Conservation (phyloP, 2,888 invertebrate genomes). For the Tuta absoluta region DNA sequence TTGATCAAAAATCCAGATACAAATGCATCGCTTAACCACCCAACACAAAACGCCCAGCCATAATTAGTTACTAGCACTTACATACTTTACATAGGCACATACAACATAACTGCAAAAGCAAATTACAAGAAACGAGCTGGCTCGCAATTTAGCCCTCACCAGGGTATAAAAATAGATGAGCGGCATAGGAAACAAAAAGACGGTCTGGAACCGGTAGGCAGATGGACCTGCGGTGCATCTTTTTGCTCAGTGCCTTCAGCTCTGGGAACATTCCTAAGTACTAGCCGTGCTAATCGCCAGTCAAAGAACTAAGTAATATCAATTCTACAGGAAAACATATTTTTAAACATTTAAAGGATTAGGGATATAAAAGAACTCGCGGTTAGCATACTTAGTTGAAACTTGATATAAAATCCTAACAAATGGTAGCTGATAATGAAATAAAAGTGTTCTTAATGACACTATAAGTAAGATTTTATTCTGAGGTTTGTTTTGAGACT, state of each 20-base stretch:
- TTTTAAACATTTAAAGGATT: not conserved
- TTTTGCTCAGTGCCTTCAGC: constrained; percentile 53
- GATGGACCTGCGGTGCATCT: constrained; percentile 53
- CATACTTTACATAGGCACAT: constrained; percentile 23
- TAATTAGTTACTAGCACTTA: constrained; percentile 39
- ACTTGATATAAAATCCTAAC: too few species aligned
- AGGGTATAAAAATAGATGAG: constrained; percentile 63
- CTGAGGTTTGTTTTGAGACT: too few species aligned
- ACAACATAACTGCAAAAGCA: constrained; percentile 34
- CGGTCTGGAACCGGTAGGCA: constrained; percentile 67
- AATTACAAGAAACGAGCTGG: constrained; percentile 48
- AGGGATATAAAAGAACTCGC: not conserved
- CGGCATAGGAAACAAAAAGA: constrained; percentile 67
- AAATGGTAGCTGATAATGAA: too few species aligned
- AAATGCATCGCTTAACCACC: not conserved
- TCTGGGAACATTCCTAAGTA: constrained; percentile 64
- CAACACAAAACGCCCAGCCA: constrained; percentile 35
- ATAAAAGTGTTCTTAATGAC: too few species aligned
- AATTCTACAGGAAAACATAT: not conserved
- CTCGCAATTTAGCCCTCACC: constrained; percentile 44
- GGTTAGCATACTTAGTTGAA: too few species aligned
- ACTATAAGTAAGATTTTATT: too few species aligned
- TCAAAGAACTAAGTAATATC: not conserved
- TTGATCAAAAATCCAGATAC: not conserved
- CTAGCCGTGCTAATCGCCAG: constrained; percentile 28